Conservation (phyloP, 2,113 vertebrate genomes). For the Vombatus ursinus region DNA sequence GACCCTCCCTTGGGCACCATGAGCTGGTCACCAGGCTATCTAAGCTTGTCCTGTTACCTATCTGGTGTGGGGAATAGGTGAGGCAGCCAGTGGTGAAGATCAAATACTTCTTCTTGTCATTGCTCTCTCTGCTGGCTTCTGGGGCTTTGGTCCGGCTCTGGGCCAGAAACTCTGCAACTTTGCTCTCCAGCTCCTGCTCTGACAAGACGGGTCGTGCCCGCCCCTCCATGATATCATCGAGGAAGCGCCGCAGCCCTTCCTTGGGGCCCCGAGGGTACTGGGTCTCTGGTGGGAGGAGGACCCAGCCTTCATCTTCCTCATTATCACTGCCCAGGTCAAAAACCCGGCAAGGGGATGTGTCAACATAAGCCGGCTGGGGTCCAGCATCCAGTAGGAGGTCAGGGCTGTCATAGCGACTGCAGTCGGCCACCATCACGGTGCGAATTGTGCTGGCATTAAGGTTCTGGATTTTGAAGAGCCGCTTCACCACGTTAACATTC, state of each 20-base stretch:
- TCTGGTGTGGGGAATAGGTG: slow-evolving; percentile 98
- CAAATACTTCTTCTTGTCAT: slow-evolving; percentile 91
- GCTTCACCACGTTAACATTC: slow-evolving; percentile 96
- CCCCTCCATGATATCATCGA: slow-evolving; percentile 79
- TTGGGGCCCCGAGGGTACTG: neutral
- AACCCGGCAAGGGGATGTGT: slow-evolving; percentile 72
- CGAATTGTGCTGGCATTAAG: slow-evolving; percentile 97
- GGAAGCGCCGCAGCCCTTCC: slow-evolving; percentile 80
- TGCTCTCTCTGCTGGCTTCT: slow-evolving; percentile 72
- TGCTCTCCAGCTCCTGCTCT: slow-evolving; percentile 88
- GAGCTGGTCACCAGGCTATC: neutral
- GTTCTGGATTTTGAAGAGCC: slow-evolving; percentile 99
- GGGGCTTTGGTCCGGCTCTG: slow-evolving; percentile 86
- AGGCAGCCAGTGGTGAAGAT: slow-evolving; percentile 98
- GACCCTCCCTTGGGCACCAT: neutral
- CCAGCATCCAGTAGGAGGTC: slow-evolving; percentile 91
- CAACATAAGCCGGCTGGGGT: slow-evolving; percentile 79
- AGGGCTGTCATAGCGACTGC: slow-evolving; percentile 90
- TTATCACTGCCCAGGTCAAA: slow-evolving; percentile 83
- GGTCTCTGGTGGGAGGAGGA: neutral
- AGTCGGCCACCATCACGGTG: slow-evolving; percentile 97
- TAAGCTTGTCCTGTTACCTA: slow-evolving; percentile 84
- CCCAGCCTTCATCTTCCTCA: neutral
- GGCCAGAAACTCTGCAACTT: slow-evolving; percentile 91
- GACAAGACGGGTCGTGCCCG: slow-evolving; percentile 72